Percentiles rank a stretch among this genome's conserved stretches.
Evolutionary conservation across 1,140 invertebrate species (phyloP).

Genomic region (Conus ventricosus): DNA sequence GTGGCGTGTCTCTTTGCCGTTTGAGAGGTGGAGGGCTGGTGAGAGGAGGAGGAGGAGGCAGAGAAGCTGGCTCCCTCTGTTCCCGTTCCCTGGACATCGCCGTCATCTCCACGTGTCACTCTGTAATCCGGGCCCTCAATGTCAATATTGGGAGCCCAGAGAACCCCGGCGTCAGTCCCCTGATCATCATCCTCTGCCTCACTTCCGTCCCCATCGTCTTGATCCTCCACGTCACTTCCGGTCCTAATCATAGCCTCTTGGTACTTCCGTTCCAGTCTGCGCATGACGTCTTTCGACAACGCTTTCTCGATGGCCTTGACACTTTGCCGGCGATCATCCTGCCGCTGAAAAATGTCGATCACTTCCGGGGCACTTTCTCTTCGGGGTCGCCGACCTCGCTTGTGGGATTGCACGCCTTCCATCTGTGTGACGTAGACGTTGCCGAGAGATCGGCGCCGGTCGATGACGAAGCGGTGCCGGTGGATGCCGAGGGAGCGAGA

Average conservation of each 20-base stretch:
- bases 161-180: too few species aligned
- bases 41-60: too few species aligned
- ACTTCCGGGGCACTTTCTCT: constrained; percentile 1
- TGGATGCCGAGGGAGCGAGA: background rate
- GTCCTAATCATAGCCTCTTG: background rate
- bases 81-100: background rate
- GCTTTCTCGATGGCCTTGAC: background rate
- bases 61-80: background rate
- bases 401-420: background rate
- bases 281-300: background rate
- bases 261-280: constrained; percentile 10
- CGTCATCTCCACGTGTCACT: too few species aligned
- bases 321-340: background rate
- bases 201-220: background rate
- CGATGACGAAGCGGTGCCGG: background rate
- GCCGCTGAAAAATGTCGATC: constrained; percentile 11
- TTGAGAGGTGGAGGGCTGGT: too few species aligned
- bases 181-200: background rate
- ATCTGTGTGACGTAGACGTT: background rate
- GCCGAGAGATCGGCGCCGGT: background rate
- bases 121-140: background rate
- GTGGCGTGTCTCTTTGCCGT: too few species aligned
- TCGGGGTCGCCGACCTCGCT: background rate
- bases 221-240: background rate
- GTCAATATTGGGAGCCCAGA: background rate